Evolutionary conservation across 2,113 vertebrate species (phyloP).

Genomic region (Corynorhinus townsendii): DNA sequence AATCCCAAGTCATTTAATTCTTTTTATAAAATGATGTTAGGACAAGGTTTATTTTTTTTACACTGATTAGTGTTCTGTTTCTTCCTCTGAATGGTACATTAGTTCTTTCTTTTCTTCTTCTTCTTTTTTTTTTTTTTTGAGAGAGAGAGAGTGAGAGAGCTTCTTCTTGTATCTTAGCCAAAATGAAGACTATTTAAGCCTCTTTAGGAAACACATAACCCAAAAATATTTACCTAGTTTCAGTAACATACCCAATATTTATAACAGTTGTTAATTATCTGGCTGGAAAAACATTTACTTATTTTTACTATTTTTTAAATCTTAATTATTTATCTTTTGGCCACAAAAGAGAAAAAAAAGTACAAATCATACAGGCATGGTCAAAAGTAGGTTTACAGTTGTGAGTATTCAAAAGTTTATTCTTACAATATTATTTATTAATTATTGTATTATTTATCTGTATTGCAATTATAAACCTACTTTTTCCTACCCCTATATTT

Average conservation of each 20-base stretch:
- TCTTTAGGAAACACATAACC: background rate
- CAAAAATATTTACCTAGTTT: background rate
- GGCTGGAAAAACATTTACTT: background rate
- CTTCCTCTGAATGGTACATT: background rate
- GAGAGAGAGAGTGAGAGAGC: background rate
- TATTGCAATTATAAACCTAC: background rate
- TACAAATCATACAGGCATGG: background rate
- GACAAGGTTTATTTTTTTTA: background rate
- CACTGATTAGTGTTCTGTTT: background rate
- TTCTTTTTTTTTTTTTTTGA: background rate
- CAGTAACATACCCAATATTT: background rate
- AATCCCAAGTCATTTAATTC: background rate
- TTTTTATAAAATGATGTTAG: background rate
- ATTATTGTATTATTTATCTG: background rate
- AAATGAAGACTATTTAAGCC: conserved; percentile 12
- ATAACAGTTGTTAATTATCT: background rate
- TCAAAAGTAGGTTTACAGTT: background rate
- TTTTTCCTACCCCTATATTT: background rate
- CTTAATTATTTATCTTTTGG: background rate
- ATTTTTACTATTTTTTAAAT: background rate
- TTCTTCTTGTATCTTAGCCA: conserved; percentile 45
- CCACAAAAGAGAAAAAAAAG: background rate
- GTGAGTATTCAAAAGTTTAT: background rate
- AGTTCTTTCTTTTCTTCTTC: background rate
- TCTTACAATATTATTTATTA: background rate